Evolutionary conservation across 1,140 invertebrate species (phyloP).

Genomic region (Laodelphax striatellus): DNA sequence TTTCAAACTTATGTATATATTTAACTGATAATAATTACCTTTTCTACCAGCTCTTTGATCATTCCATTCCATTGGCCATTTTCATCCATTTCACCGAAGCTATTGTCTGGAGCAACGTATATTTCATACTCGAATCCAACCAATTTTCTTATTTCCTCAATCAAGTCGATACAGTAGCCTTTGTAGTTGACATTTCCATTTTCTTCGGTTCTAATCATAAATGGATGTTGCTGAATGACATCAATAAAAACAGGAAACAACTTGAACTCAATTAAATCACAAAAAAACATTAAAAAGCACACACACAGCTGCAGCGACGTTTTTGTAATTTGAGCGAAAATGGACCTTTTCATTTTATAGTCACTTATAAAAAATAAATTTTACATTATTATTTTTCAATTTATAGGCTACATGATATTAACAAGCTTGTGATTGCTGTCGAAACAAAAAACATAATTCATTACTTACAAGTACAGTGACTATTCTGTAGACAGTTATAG

Average conservation of each 20-base stretch:
- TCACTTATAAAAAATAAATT: no score
- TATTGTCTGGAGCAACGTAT: constrained; percentile 57
- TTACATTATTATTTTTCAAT: no score
- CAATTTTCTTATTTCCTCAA: constrained; percentile 69
- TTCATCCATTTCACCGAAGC: constrained; percentile 76
- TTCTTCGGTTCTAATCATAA: constrained; percentile 56
- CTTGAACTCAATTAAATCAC: no score
- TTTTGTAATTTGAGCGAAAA: no score
- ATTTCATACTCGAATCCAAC: constrained; percentile 86
- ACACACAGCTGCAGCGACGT: no score
- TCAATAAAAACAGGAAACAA: neutral
- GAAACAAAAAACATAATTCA: no score
- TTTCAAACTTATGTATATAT: neutral
- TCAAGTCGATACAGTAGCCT: constrained; percentile 89
- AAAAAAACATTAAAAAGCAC: no score
- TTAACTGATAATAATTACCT: constrained; percentile 34
- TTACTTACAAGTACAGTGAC: constrained; percentile 57
- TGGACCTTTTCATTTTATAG: no score
- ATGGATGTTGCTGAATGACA: constrained; percentile 62
- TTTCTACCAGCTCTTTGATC: constrained; percentile 80
- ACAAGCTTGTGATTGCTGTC: no score
- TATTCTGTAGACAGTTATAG: constrained; percentile 67
- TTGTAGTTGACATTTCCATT: constrained; percentile 45
- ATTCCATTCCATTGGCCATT: constrained; percentile 86
- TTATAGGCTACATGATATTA: no score